phyloP scores from a whole-genome alignment of 64 coral and sea anemone species.

The Hydrozoanthus tunicans region DNA sequence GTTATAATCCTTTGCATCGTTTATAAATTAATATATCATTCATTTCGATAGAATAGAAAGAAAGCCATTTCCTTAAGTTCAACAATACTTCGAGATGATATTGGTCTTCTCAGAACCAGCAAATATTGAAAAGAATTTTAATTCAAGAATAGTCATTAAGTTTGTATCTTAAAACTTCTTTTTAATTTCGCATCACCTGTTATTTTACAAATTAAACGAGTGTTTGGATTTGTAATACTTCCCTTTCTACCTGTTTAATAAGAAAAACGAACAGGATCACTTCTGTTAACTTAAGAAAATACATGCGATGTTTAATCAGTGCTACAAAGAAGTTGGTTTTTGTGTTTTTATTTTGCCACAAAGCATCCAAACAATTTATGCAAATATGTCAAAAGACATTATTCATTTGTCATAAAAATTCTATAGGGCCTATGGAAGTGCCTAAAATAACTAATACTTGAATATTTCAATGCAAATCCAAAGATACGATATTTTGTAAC shows the following conservation, averaged over 20 bases:
- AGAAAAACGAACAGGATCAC: neutral
- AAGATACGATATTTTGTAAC: too few relatives aligned
- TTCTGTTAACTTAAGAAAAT: neutral
- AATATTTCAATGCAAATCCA: too few relatives aligned
- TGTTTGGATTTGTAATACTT: neutral
- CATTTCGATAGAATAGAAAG: too few relatives aligned
- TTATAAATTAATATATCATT: too few relatives aligned
- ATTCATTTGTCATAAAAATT: neutral
- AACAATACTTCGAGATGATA: too few relatives aligned
- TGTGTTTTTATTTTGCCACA: neutral
- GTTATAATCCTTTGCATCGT: too few relatives aligned
- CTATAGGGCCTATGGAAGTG: neutral
- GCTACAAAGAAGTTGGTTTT: neutral
- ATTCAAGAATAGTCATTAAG: too few relatives aligned
- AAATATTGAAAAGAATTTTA: too few relatives aligned
- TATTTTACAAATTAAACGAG: neutral
- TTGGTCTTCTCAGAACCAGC: too few relatives aligned
- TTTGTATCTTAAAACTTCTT: too few relatives aligned
- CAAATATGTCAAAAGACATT: neutral
- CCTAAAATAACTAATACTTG: too few relatives aligned
- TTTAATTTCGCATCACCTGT: neutral
- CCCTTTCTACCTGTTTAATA: neutral
- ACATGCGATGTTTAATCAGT: neutral
- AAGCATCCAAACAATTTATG: conserved; percentile 5
- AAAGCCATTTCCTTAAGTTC: too few relatives aligned